Evolutionary conservation across 2,113 vertebrate genomes (phyloP), one percentile per base, ranked within the genome.

Genomic region (Phrynocephalus versicolor): DNA sequence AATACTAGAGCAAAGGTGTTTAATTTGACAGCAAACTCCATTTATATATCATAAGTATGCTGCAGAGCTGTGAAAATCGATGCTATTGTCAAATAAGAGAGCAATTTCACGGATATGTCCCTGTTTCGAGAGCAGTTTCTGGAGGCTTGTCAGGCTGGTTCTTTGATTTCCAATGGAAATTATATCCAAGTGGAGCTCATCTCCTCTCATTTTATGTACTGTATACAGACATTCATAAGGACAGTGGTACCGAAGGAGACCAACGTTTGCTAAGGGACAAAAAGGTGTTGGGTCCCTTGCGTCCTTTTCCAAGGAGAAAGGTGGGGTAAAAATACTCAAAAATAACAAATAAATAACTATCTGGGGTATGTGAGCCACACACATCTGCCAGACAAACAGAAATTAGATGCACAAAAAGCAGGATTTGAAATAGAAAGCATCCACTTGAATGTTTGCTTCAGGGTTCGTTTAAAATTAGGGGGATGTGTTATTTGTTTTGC

Each of bases 1-100:
- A 60, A 75, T 13, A 77, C 70, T 45, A 33, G 45, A 75, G 71
- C 45, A 58, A 67, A 37, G 51, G 78, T 67, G 51, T 70, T 88
- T 88, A 84, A 84, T 84, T 60, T 72, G 62, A 70, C 82, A 60
- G 77, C 45, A 73, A 65, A 45, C 71, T 51, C 69, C 81, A 57
- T 74, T 84, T 79, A 74, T 85, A 79, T 45, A 71, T 84, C 77
- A 45, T 35, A 84, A 74, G 62, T 19, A 39, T 79, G 18, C 6
- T 58, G 25, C 51, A 19, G 33, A 45, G 39, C 77, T 12, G 13
- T 84, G 82, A 80, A 77, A 79, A 88, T 80, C 75, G 71, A 74
- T 82, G 35, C 64, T 57, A 33, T 82, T 82, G 65, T 78, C 41
- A n/a, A 45, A 69, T 19, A 33, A 71, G 35, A 83, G 80, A 87